Evolutionary conservation across 2,113 vertebrate species (phyloP).

Genomic region (Xiphophorus hellerii): DNA sequence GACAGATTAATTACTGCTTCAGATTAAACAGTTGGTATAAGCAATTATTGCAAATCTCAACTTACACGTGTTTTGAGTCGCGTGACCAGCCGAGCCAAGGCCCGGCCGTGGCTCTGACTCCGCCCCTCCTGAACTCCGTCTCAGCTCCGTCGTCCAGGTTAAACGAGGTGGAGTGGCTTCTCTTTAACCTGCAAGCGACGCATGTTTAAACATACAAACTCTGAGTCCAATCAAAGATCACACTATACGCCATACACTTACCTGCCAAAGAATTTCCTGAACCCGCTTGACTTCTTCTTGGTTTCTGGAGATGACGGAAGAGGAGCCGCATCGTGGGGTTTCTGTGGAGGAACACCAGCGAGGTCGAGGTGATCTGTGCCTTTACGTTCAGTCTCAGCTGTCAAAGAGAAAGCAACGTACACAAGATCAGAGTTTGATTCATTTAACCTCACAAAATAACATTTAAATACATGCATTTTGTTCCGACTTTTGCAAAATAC

Average conservation of each 20-base stretch:
- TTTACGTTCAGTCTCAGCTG: slow-evolving; percentile 88
- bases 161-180: slow-evolving; percentile 94
- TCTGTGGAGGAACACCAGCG: slow-evolving; percentile 78
- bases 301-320: slow-evolving; percentile 85
- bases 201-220: background rate
- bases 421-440: background rate
- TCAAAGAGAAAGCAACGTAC: background rate
- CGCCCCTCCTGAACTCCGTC: slow-evolving; percentile 91
- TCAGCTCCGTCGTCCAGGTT: slow-evolving; percentile 88
- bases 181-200: slow-evolving; percentile 82
- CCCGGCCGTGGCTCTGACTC: slow-evolving; percentile 92
- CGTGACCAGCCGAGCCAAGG: slow-evolving; percentile 94
- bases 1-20: too few species aligned
- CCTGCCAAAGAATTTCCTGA: slow-evolving; percentile 94
- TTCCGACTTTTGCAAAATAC: background rate
- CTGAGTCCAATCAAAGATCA: rapidly evolving
- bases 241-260: slow-evolving; percentile 10
- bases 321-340: slow-evolving; percentile 68
- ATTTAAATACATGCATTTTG: background rate
- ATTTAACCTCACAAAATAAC: background rate
- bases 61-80: slow-evolving; percentile 86
- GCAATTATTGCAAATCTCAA: background rate
- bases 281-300: slow-evolving; percentile 92
- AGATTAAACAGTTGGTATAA: background rate
- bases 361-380: slow-evolving; percentile 89